Evolutionary conservation across 2,113 vertebrate genomes (phyloP).

Genomic region (Chloropsis hardwickii): DNA sequence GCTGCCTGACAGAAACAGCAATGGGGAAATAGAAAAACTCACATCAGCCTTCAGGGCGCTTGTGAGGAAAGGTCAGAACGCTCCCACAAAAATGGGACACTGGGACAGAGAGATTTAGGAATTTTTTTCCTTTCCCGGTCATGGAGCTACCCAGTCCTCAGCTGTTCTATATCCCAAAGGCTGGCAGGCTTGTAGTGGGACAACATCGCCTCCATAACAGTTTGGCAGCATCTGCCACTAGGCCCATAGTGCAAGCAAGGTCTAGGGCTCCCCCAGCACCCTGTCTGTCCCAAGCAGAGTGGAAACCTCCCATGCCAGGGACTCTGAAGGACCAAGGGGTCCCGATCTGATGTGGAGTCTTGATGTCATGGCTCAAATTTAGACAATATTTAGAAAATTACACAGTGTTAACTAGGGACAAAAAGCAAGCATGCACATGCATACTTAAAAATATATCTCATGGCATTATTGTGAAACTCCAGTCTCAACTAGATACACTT

Average conservation of each 20-base stretch:
- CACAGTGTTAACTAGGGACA: background rate
- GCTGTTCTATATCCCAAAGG: background rate
- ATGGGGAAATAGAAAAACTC: background rate
- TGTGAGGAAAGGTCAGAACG: accelerated
- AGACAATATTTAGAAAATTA: background rate
- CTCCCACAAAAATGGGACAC: background rate
- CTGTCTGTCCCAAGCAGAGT: background rate
- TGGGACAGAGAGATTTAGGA: background rate
- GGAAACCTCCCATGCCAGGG: background rate
- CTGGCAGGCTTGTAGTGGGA: background rate
- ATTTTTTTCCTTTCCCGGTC: background rate
- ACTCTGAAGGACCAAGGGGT: background rate
- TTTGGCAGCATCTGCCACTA: background rate
- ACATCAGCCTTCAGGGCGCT: background rate
- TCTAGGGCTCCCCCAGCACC: no score
- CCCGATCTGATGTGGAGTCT: background rate
- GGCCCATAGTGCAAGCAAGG: background rate
- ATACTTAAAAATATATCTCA: background rate
- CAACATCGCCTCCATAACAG: background rate
- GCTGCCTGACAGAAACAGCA: background rate
- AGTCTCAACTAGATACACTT: background rate
- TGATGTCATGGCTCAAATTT: background rate
- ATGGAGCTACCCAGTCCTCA: background rate
- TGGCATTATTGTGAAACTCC: background rate
- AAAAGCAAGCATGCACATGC: background rate